Conservation (phyloP, 2,888 invertebrate species). For the Philereme transversata region DNA sequence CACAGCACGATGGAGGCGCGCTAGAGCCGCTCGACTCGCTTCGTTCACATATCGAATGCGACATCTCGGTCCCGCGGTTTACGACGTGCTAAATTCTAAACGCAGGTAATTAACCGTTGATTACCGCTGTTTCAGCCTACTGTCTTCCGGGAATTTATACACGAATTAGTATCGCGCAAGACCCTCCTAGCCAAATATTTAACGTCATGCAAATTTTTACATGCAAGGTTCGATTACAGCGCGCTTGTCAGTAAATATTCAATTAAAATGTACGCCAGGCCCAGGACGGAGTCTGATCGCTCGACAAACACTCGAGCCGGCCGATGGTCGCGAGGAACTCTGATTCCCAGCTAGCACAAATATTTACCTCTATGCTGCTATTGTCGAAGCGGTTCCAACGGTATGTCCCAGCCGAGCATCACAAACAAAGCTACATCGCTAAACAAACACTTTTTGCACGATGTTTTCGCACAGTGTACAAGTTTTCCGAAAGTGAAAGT, state of each 20-base stretch:
- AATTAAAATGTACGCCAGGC: conserved; percentile 44
- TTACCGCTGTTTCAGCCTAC: conserved; percentile 35
- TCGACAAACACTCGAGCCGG: conserved; percentile 51
- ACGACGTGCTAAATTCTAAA: conserved; percentile 41
- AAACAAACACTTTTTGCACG: conserved; percentile 40
- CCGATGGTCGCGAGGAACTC: conserved; percentile 42
- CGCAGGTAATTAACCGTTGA: conserved; percentile 39
- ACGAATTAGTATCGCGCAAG: conserved; percentile 36
- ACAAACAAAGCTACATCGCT: conserved; percentile 53
- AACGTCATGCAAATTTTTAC: conserved; percentile 26
- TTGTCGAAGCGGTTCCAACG: conserved; percentile 56
- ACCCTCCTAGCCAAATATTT: conserved; percentile 31
- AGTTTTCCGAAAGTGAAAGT: conserved; percentile 53
- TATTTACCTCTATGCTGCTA: conserved; percentile 75
- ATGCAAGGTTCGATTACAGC: conserved; percentile 15
- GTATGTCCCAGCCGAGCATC: conserved; percentile 50
- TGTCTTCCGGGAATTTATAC: conserved; percentile 34
- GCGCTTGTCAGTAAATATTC: conserved; percentile 47
- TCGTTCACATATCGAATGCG: conserved; percentile 1
- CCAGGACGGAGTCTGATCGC: conserved; percentile 42
- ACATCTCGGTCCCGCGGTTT: conserved; percentile 28
- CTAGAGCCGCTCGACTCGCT: conserved; percentile 11
- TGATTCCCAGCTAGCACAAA: conserved; percentile 53
- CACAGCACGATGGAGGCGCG: conserved; percentile 26
- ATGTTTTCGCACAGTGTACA: conserved; percentile 48